Conservation (phyloP, 37 sponge, comb jelly and placozoan genomes). For the Aphrocallistes beatrix region DNA sequence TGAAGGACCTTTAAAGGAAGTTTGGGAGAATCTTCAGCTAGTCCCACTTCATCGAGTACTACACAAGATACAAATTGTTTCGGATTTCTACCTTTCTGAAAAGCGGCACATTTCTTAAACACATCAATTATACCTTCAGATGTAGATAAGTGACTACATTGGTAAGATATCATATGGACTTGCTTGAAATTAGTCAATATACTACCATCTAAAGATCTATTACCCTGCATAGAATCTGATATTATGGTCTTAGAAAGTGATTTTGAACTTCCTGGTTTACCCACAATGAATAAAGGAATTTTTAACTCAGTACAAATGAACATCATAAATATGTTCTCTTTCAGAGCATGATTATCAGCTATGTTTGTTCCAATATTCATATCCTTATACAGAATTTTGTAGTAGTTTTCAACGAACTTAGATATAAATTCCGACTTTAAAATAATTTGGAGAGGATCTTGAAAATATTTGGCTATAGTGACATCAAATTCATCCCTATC, state of each 20-base stretch:
- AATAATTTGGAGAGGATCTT: conserved; percentile 24
- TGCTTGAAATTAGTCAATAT: too few relatives aligned
- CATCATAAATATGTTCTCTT: conserved; percentile 92
- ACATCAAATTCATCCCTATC: conserved; percentile 43
- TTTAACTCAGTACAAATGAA: conserved; percentile 66
- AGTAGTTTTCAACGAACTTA: too few relatives aligned
- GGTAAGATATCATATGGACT: conserved; percentile 65
- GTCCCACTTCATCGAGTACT: conserved; percentile 82
- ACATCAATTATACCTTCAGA: conserved; percentile 60
- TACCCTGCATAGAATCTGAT: conserved; percentile 55
- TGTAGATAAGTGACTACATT: conserved; percentile 72
- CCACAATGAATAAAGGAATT: conserved; percentile 76
- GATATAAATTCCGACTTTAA: too few relatives aligned
- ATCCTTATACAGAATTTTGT: too few relatives aligned
- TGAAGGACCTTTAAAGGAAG: conserved; percentile 81
- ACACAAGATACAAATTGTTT: conserved; percentile 52
- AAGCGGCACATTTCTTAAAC: conserved; percentile 40
- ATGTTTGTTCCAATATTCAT: conserved; percentile 58
- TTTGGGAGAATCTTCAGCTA: conserved; percentile 83
- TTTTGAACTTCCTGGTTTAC: conserved; percentile 83
- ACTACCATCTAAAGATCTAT: too few relatives aligned
- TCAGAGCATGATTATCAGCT: conserved; percentile 68
- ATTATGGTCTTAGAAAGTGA: conserved; percentile 69
- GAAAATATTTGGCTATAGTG: conserved; percentile 21
- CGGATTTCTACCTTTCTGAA: conserved; percentile 44